Conservation (phyloP, 2,797 vertebrate species). For the Platyrinchus mystaceus region DNA sequence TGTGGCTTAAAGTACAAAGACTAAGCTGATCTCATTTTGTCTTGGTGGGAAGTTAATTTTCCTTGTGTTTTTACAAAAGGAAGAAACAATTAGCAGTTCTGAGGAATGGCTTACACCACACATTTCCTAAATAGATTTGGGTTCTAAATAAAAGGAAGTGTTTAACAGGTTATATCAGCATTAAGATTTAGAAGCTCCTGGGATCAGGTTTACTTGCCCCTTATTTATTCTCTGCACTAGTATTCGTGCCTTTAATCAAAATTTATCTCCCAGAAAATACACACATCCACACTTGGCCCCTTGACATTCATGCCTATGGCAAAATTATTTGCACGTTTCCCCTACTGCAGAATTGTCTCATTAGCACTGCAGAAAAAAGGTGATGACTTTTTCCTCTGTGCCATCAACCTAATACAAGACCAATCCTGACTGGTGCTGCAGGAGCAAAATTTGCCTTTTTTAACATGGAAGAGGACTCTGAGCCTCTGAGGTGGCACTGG, state of each 20-base stretch:
- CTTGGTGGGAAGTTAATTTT: constrained; percentile 41
- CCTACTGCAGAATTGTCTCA: constrained; percentile 38
- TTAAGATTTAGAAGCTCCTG: not conserved
- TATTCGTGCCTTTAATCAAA: not conserved
- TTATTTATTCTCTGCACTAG: not conserved
- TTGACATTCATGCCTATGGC: constrained; percentile 42
- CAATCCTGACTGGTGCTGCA: not conserved
- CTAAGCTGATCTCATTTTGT: constrained; percentile 16
- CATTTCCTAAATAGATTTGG: constrained; percentile 21
- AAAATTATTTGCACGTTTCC: constrained; percentile 19
- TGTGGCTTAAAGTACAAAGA: constrained; percentile 44
- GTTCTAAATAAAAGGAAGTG: constrained; percentile 19
- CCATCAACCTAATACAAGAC: not conserved
- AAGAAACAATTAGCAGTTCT: constrained; percentile 32
- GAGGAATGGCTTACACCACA: not conserved
- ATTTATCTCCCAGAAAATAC: not conserved
- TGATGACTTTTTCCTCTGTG: constrained; percentile 8
- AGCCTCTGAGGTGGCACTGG: not conserved
- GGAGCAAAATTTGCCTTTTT: not conserved
- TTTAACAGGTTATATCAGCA: not conserved
- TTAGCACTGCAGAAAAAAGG: constrained; percentile 9
- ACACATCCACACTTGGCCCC: constrained; percentile 13
- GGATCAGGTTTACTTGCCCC: not conserved
- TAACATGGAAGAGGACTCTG: not conserved
- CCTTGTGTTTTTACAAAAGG: constrained; percentile 29